Percentiles rank a stretch among this genome's conserved stretches.
Conservation (phyloP, 2,113 vertebrate genomes). For the Zeus faber region DNA sequence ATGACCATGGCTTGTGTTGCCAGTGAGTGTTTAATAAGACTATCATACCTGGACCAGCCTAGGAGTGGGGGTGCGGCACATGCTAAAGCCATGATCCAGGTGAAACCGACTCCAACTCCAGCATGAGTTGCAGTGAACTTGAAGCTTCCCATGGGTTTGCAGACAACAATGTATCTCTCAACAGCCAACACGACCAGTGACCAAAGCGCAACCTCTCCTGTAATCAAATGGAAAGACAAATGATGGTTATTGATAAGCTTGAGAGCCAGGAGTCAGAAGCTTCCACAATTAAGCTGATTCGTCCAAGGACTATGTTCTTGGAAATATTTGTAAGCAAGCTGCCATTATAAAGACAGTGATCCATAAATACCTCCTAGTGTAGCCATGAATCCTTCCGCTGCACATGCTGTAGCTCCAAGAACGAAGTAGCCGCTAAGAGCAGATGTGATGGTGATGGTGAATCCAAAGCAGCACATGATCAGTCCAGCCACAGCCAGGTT, state of each 20-base stretch:
- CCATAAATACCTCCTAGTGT: constrained; percentile 65
- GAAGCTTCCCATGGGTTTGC: constrained; percentile 83
- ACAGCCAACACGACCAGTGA: constrained; percentile 80
- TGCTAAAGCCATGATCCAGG: constrained; percentile 76
- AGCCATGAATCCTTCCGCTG: constrained; percentile 69
- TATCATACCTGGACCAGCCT: constrained; percentile 79
- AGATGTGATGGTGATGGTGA: constrained; percentile 69
- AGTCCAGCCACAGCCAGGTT: constrained; percentile 77
- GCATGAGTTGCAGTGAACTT: constrained; percentile 72
- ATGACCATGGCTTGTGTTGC: neutral
- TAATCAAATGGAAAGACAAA: neutral
- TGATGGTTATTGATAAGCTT: neutral
- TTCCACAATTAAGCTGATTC: too few relatives aligned
- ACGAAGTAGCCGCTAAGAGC: constrained; percentile 69
- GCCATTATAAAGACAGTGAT: constrained; percentile 72
- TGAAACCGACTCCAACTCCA: constrained; percentile 69
- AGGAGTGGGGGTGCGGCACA: constrained; percentile 74
- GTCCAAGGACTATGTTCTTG: too few relatives aligned
- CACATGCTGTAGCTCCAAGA: constrained; percentile 57
- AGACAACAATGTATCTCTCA: constrained; percentile 79
- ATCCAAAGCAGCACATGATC: constrained; percentile 72
- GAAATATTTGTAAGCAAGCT: constrained; percentile 70
- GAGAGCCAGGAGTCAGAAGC: too few relatives aligned
- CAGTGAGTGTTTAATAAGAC: neutral
- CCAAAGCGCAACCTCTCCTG: constrained; percentile 78